Base-by-base conservation (phyloP, 2,797 vertebrate genomes). In the Poliocrania exsul region DNA sequence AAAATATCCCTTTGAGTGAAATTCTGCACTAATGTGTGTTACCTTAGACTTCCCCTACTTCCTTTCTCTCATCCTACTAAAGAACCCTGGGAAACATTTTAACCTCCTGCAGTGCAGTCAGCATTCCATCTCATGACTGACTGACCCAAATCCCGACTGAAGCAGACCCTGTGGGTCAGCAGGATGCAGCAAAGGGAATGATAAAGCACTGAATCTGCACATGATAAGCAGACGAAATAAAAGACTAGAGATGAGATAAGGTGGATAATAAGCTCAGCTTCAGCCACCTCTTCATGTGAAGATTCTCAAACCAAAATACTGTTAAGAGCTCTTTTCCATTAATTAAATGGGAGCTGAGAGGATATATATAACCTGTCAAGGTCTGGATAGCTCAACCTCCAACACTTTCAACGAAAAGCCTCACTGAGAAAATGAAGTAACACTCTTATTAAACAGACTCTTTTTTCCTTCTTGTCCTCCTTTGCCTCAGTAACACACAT, bases 1-100 rank as follows among this genome's bases (percentile, higher is more conserved):
- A 90, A 97, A 96, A 94, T 72, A 78, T 65, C 7, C 47, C 67
- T 95, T 42, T 86, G 69, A 89, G 84, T 96, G 86, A 96, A 96
- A 96, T 97, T 88, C 46, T 72, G 31, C 33, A 54, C 29, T 94
- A 80, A 91, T 90, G 19, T 58, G 38, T 49, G 74, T 66, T 89
- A 90, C 81, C 88, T 95, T 64, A 94, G 24, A 85, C 49, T 42
- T 69, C 42, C 25, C 67, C 40, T 70, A 81, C 26, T 28, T 93
- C 75, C 72, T 73, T 73, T 65, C 15, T 74, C 31, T 87, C 85
- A 69, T 86, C 69, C 24, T 57, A 86, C 47, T 40, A 29, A 20
- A 8, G 81, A 93, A 90, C 28, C 31, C 40, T 54, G 75, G 70
- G 92, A 96, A 69, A 86, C 31, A 71, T 73, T 80, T 62, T 70